Conservation (phyloP, 1,140 invertebrate genomes). For the Bathynomus jamesi region DNA sequence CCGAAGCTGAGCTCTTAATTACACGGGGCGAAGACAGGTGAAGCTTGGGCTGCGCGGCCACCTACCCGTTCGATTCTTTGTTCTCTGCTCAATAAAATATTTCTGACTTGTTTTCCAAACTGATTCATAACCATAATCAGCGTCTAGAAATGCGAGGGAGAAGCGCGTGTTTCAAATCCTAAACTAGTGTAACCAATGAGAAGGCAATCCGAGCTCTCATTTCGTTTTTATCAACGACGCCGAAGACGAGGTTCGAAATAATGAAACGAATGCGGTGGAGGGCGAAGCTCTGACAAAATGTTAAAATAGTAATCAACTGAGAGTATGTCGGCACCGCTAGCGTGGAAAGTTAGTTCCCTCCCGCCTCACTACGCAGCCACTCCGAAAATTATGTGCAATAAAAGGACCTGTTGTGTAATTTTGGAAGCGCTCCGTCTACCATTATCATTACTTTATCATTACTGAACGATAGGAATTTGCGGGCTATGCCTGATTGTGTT, state of each 20-base stretch:
- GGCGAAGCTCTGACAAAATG: not conserved
- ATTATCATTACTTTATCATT: conserved; percentile 2
- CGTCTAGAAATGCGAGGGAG: not conserved
- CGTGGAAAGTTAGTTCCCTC: not conserved
- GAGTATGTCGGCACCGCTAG: not conserved
- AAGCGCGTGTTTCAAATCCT: no score
- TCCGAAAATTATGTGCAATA: not conserved
- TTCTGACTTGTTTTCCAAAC: not conserved
- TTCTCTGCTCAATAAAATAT: not conserved
- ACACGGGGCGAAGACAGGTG: not conserved
- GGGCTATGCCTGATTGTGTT: no score
- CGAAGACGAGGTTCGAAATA: not conserved
- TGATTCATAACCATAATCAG: not conserved
- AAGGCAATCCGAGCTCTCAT: no score
- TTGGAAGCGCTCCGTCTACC: not conserved
- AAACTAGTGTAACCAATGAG: no score
- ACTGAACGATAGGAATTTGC: not conserved
- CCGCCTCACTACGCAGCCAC: not conserved
- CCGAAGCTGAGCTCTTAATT: not conserved
- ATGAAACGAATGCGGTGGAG: not conserved
- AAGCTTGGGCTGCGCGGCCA: not conserved
- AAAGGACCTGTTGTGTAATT: not conserved
- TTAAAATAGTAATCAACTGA: not conserved
- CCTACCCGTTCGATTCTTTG: not conserved
- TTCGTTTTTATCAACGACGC: not conserved